Conservation (phyloP, 2,113 vertebrate genomes). For the Eurypyga helias region DNA sequence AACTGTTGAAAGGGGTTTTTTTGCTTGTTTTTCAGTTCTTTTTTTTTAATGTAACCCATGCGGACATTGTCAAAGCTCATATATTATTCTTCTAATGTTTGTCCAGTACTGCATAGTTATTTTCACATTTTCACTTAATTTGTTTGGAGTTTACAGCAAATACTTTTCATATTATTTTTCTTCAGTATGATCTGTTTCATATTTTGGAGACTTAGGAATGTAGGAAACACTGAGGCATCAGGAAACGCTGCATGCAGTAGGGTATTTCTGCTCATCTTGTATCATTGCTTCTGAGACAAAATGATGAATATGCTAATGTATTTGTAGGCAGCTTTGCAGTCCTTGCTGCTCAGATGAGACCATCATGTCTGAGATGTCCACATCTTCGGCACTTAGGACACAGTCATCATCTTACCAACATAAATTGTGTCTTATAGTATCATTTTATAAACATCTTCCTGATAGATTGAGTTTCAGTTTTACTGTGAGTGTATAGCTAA, state of each 20-base stretch:
- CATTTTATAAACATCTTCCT: not conserved
- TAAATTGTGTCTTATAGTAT: not conserved
- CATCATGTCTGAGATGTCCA: not conserved
- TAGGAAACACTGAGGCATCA: slow-evolving; percentile 56
- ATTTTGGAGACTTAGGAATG: slow-evolving; percentile 48
- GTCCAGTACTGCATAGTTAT: slow-evolving; percentile 31
- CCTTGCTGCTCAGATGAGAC: not conserved
- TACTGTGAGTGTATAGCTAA: not conserved
- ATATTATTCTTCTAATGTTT: slow-evolving; percentile 40
- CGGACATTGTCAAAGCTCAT: slow-evolving; percentile 25
- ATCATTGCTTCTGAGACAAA: slow-evolving; percentile 54
- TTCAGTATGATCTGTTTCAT: slow-evolving; percentile 35
- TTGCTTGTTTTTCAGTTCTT: not conserved
- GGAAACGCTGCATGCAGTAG: slow-evolving; percentile 17
- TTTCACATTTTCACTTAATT: slow-evolving; percentile 66
- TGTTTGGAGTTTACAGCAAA: slow-evolving; percentile 49
- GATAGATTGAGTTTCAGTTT: not conserved
- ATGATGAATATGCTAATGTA: not conserved
- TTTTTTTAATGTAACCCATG: slow-evolving; percentile 21
- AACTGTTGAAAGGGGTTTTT: not conserved
- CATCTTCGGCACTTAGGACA: rapidly evolving
- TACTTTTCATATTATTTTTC: slow-evolving; percentile 37
- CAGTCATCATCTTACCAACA: rapidly evolving
- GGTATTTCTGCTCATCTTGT: slow-evolving; percentile 45
- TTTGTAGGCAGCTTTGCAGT: slow-evolving; percentile 4